Percentiles rank a stretch among this genome's conserved stretches.
Conservation (phyloP, 2,113 vertebrate genomes). For the Myanophis thanlyinensis region DNA sequence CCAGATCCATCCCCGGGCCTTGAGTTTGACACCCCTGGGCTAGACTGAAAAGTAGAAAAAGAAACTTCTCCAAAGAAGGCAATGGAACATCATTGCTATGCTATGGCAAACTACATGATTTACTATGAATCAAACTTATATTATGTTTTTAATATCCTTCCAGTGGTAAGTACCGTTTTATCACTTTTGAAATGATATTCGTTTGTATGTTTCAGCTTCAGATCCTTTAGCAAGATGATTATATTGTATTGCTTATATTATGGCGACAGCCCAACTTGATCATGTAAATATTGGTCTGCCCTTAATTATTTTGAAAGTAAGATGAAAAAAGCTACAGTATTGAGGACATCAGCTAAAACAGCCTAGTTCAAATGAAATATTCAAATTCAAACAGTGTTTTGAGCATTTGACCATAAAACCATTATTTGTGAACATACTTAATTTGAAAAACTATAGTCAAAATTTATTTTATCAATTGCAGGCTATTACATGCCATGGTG, state of each 20-base stretch:
- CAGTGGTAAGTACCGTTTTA: background rate
- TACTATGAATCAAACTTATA: background rate
- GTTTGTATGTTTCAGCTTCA: slow-evolving; percentile 28
- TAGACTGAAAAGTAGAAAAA: background rate
- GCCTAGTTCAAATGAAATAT: background rate
- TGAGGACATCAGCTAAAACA: background rate
- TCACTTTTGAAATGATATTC: slow-evolving; percentile 33
- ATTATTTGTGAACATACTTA: background rate
- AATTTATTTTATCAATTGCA: background rate
- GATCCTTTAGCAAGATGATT: slow-evolving; percentile 32
- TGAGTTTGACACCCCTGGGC: no score
- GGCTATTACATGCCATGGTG: background rate
- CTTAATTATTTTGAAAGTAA: background rate
- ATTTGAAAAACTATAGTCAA: background rate
- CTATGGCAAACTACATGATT: background rate
- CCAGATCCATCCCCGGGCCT: no score
- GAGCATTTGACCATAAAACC: background rate
- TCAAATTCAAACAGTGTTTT: background rate
- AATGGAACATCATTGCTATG: background rate
- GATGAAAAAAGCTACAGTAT: background rate
- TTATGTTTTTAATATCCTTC: background rate
- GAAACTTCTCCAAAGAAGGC: background rate
- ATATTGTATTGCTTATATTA: slow-evolving; percentile 26
- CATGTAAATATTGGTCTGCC: background rate
- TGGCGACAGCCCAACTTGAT: slow-evolving; percentile 24